Percentiles rank a stretch among this genome's conserved stretches.
phyloP scores from a whole-genome alignment of 2,113 vertebrate genomes.

The Capra hircus region DNA sequence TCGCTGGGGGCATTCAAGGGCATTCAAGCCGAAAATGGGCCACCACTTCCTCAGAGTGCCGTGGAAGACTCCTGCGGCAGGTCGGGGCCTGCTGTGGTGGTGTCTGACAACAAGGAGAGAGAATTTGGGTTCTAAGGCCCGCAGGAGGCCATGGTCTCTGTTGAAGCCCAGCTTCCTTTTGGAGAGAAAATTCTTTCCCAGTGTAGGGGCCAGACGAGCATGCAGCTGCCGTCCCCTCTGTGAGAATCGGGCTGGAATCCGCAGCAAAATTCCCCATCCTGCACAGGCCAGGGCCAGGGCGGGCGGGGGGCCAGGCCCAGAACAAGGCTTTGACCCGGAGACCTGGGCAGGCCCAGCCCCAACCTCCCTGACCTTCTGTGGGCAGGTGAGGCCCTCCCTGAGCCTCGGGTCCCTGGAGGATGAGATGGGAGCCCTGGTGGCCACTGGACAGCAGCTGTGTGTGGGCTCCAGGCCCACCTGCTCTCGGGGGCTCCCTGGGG shows the following conservation, averaged over 20 bases:
- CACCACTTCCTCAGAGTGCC: not conserved
- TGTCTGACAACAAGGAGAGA: not conserved
- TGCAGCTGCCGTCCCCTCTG: not conserved
- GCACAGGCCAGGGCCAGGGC: not conserved
- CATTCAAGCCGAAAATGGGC: not conserved
- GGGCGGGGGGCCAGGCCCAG: not conserved
- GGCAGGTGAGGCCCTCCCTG: not conserved
- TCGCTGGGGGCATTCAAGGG: not conserved
- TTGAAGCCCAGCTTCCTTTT: not conserved
- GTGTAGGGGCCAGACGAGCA: not conserved
- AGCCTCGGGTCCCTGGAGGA: not conserved
- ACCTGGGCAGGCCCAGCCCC: not conserved
- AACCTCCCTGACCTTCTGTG: not conserved
- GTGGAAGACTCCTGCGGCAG: not conserved
- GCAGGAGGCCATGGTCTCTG: not conserved
- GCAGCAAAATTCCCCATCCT: no score
- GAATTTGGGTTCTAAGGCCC: not conserved
- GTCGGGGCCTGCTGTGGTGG: not conserved
- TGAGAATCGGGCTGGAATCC: not conserved
- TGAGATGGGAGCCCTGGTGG: not conserved
- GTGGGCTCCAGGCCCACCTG: not conserved
- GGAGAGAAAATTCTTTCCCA: not conserved
- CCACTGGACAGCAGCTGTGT: not conserved
- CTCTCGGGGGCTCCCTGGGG: not conserved
- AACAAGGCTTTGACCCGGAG: not conserved